Evolutionary conservation across 1,140 invertebrate species (phyloP), one percentile per base, ranked within the genome.

Genomic region (Leptestheria dahalacensis): DNA sequence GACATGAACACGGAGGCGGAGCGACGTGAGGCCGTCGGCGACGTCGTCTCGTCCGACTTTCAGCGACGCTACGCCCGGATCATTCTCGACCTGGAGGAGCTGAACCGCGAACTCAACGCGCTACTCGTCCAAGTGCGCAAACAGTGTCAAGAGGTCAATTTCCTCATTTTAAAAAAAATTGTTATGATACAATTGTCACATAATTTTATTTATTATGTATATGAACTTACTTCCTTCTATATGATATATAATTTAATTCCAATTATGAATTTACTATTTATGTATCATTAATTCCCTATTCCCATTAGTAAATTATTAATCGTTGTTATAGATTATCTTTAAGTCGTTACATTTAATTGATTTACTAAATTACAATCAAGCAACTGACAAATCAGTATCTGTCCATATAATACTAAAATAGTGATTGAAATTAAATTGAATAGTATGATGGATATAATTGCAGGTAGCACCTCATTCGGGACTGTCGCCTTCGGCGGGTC

Each of bases 1-100:
- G 82, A 87, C 47, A 88, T 95, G 82, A 97, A 97, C 68, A 78
- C 82, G 61, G 85, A 91, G 69, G 91, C 88, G 15, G 93, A 97
- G 71, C 86, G 87, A 71, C 79, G 83, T 65, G 81, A 82, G 68
- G 88, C 86, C 3, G 86, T 86, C 70, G 82, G 84, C 23, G 79
- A 86, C 67, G 75, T 78, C 53, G 77, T 91, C 59, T 61, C 64
- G 28, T 78, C 83, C 11, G 90, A 94, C 66, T 96, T 95, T 71
- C 87, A 94, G 71, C 81, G 83, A 65, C 80, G 80, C 68, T 98
- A 98, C 74, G 92, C 93, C 10, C 79, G 80, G 25, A 80, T 87
- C 65, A 82, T 97, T 1, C 81, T 97, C 52, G 89, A 94, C 63
- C 78, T 98, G 59, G 93, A 97, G 67, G 84, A 83, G 65, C 82